These are phyloP conservation scores for Syrrhaptes paradoxus DNA, from an alignment of 2,113 vertebrate species.

Conservation along the genomic window DNA sequence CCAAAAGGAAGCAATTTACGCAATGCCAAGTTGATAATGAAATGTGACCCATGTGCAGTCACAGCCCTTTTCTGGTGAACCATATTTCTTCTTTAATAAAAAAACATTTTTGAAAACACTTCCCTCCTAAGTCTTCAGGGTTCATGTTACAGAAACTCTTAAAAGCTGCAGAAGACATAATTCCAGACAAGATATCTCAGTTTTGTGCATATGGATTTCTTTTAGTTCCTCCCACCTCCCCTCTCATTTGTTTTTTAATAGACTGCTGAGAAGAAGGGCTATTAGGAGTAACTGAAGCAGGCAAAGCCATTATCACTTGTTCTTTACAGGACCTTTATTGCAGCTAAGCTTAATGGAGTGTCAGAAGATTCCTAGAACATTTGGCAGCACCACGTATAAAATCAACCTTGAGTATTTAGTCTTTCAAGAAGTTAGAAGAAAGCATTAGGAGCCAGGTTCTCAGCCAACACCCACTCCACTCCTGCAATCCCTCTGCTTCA, in stretches of 20 bases:
- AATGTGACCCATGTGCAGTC: not conserved
- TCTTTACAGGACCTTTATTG: not conserved
- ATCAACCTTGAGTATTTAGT: not conserved
- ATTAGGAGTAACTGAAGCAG: not conserved
- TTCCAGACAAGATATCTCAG: not conserved
- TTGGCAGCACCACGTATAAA: not conserved
- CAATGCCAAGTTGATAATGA: not conserved
- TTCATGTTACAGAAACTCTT: not conserved
- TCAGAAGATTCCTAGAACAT: not conserved
- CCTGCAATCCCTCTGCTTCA: not conserved
- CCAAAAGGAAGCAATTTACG: not conserved
- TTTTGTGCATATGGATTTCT: not conserved
- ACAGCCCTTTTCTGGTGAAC: not conserved
- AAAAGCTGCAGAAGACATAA: not conserved
- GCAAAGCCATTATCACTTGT: not conserved
- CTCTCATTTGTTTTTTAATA: not conserved
- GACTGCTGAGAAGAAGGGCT: not conserved
- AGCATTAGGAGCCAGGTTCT: not conserved
- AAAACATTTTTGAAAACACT: not conserved
- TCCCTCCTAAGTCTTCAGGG: not conserved
- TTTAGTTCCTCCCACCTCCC: not conserved
- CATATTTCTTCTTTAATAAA: not conserved
- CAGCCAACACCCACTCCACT: not conserved
- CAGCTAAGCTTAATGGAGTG: not conserved
- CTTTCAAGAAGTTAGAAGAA: not conserved